Conservation (phyloP, 1,140 invertebrate species). For the Caenorhabditis latens region DNA sequence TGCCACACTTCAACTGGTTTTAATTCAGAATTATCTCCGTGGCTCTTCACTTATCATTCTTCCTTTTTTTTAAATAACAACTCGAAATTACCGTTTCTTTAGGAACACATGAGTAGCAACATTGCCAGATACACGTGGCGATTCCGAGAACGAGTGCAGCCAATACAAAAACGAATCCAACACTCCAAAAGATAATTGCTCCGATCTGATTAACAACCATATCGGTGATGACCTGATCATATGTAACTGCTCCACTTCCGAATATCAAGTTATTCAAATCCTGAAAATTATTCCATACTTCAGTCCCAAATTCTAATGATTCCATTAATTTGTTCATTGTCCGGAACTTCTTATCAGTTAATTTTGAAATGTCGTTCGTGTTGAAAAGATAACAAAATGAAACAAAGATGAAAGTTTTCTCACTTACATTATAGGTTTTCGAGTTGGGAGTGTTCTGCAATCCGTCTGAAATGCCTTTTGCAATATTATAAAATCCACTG, state of each 20-base stretch:
- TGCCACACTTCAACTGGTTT: no score
- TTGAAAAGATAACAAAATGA: not conserved
- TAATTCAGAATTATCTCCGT: no score
- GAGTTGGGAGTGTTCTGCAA: conserved; percentile 28
- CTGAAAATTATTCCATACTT: not conserved
- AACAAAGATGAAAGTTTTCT: not conserved
- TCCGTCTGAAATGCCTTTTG: conserved; percentile 34
- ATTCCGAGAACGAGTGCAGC: conserved; percentile 9
- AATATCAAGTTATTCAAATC: conserved; percentile 20
- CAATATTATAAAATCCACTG: conserved; percentile 10
- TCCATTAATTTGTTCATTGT: not conserved
- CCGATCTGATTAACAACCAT: conserved; percentile 37
- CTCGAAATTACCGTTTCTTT: conserved; percentile 1
- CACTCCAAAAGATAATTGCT: conserved; percentile 31
- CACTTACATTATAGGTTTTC: conserved; percentile 42
- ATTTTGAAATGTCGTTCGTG: not conserved
- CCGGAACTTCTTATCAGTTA: conserved; percentile 11
- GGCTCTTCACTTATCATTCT: no score
- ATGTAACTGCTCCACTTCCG: conserved; percentile 19
- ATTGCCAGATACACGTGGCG: conserved; percentile 33
- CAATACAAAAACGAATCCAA: conserved; percentile 31
- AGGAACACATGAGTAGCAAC: conserved; percentile 20
- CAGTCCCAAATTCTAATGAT: not conserved
- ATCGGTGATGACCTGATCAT: conserved; percentile 8
- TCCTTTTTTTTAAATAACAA: not conserved